Percentiles rank a stretch among this genome's conserved stretches.
Evolutionary conservation across 2,888 invertebrate genomes (phyloP).

Genomic region (Scaptomyza cyrtandrae): DNA sequence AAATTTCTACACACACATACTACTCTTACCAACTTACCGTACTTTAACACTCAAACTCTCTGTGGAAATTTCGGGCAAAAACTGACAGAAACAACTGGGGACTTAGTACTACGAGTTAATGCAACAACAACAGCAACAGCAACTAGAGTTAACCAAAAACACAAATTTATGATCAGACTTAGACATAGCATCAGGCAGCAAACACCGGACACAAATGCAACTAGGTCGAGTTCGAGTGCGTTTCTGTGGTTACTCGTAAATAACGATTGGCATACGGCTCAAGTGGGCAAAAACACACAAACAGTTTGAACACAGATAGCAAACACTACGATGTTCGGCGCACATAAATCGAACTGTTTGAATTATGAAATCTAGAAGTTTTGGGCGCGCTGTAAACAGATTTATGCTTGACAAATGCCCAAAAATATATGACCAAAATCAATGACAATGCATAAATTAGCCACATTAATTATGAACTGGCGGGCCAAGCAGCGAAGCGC

Average conservation of each 20-base stretch:
- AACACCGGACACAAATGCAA: neutral
- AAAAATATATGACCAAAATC: conserved; percentile 48
- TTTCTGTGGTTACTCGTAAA: conserved; percentile 66
- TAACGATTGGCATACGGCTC: conserved; percentile 66
- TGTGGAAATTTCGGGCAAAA: conserved; percentile 41
- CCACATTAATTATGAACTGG: conserved; percentile 68
- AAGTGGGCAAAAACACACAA: conserved; percentile 44
- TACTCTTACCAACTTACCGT: neutral
- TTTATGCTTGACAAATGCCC: conserved; percentile 57
- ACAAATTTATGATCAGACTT: conserved; percentile 65
- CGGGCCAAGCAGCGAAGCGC: conserved; percentile 17
- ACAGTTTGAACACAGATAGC: conserved; percentile 23
- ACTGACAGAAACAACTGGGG: conserved; percentile 33
- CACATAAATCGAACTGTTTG: conserved; percentile 65
- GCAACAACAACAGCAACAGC: conserved; percentile 45
- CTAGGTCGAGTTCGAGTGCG: conserved; percentile 31
- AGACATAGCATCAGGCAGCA: conserved; percentile 6
- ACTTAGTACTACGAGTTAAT: conserved; percentile 19
- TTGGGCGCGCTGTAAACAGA: conserved; percentile 30
- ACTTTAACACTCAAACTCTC: conserved; percentile 31
- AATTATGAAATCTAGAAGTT: conserved; percentile 62
- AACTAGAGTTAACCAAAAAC: conserved; percentile 68
- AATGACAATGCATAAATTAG: conserved; percentile 74
- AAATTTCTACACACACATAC: neutral
- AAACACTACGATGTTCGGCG: neutral